Conservation (phyloP, 2,797 vertebrate genomes). For the Kryptopterus vitreolus region DNA sequence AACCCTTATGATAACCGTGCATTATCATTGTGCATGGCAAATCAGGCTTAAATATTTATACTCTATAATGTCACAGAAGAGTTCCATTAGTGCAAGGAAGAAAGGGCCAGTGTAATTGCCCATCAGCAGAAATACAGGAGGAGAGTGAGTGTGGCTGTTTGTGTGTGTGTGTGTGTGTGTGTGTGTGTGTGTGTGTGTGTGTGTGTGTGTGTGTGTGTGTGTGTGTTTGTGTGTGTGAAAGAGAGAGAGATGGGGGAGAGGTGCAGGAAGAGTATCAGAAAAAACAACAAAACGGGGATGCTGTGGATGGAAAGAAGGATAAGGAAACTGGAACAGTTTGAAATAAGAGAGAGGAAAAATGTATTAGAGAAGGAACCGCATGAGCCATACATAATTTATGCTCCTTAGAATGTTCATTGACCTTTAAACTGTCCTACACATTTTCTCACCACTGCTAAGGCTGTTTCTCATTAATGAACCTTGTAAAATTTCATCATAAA, state of each 20-base stretch:
- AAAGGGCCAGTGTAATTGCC: slow-evolving; percentile 47
- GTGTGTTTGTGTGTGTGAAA: too few relatives aligned
- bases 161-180: too few relatives aligned
- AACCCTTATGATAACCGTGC: not conserved
- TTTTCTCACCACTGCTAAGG: not conserved
- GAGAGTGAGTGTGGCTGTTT: not conserved
- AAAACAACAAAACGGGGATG: slow-evolving; percentile 7
- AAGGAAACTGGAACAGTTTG: slow-evolving; percentile 10
- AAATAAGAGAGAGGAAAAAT: slow-evolving; percentile 5
- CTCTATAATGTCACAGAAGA: slow-evolving; percentile 20
- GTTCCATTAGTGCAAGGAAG: slow-evolving; percentile 44
- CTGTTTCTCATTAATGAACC: not conserved
- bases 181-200: too few relatives aligned
- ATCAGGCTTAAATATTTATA: slow-evolving; percentile 48
- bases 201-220: too few relatives aligned
- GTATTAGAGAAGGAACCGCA: not conserved
- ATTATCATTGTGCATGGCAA: slow-evolving; percentile 36
- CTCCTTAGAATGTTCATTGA: slow-evolving; percentile 4
- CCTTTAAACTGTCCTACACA: slow-evolving; percentile 7
- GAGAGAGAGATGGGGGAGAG: not conserved
- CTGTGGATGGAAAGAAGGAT: slow-evolving; percentile 9
- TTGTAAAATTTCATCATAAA: not conserved
- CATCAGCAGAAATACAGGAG: slow-evolving; percentile 36
- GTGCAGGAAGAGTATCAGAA: not conserved
- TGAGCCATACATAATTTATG: slow-evolving; percentile 28